phyloP scores from a whole-genome alignment of 2,888 invertebrate species.

The Xanthorhoe spadicearia region DNA sequence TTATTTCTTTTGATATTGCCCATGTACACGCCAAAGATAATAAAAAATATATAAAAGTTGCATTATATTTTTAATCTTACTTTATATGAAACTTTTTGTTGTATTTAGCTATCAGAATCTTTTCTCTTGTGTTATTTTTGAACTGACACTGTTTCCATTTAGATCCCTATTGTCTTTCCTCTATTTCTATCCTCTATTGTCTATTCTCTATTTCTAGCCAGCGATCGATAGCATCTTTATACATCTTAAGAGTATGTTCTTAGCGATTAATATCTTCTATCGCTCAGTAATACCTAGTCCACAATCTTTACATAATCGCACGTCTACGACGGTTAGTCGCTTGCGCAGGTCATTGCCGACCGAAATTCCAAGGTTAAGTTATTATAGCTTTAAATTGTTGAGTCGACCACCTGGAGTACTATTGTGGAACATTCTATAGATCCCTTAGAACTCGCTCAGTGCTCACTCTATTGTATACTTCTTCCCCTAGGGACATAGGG shows the following conservation, averaged over 20 bases:
- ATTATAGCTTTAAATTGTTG: conserved; percentile 48
- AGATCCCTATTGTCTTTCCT: background rate
- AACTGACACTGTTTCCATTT: background rate
- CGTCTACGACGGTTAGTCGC: conserved; percentile 58
- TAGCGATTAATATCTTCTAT: conserved; percentile 7
- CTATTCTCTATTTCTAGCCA: background rate
- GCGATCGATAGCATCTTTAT: background rate
- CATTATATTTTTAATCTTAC: background rate
- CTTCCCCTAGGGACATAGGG: conserved; percentile 17
- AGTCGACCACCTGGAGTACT: conserved; percentile 39
- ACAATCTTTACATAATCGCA: conserved; percentile 52
- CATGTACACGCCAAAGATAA: too few relatives aligned
- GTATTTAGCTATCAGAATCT: too few relatives aligned
- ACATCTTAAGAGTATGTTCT: background rate
- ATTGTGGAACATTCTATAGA: conserved; percentile 33
- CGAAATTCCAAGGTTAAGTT: conserved; percentile 67
- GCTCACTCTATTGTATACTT: conserved; percentile 21
- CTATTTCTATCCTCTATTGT: background rate
- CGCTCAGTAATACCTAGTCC: conserved; percentile 36
- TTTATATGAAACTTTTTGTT: background rate
- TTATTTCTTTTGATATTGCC: background rate
- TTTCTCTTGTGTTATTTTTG: background rate
- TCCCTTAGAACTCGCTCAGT: conserved; percentile 16
- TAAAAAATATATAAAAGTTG: too few relatives aligned
- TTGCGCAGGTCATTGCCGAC: conserved; percentile 71